Evolutionary conservation across 2,888 invertebrate genomes (phyloP).

Genomic region (Cecidostiba fungosa): DNA sequence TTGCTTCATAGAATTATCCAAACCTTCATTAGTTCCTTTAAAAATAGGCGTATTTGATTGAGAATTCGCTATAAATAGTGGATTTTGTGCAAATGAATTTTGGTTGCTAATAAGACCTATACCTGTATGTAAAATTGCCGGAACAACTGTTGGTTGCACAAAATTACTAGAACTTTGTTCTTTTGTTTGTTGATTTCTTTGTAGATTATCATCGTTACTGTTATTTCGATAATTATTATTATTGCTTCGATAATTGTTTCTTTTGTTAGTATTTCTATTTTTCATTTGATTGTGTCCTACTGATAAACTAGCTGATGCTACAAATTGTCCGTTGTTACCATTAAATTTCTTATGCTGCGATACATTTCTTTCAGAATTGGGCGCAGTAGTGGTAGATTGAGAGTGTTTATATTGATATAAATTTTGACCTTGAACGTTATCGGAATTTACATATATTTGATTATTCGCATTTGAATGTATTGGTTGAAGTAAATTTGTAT

Average conservation of each 20-base stretch:
- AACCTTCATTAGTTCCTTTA: conserved; percentile 70
- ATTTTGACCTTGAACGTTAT: conserved; percentile 72
- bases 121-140: conserved; percentile 71
- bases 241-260: conserved; percentile 29
- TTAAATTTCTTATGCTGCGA: conserved; percentile 62
- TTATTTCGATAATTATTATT: conserved; percentile 34
- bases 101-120: conserved; percentile 67
- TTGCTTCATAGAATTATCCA: conserved; percentile 72
- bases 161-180: conserved; percentile 39
- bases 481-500: conserved; percentile 59
- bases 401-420: conserved; percentile 64
- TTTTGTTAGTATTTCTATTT: conserved; percentile 17
- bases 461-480: conserved; percentile 65
- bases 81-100: conserved; percentile 66
- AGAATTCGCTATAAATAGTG: conserved; percentile 60
- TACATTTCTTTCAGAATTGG: conserved; percentile 64
- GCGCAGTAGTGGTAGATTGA: conserved; percentile 61
- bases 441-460: conserved; percentile 71
- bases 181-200: conserved; percentile 66
- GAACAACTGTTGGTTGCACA: conserved; percentile 71
- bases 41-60: conserved; percentile 69
- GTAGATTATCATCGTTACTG: conserved; percentile 62
- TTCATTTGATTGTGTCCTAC: conserved; percentile 64
- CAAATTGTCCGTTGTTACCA: conserved; percentile 67
- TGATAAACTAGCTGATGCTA: conserved; percentile 72